Conservation (phyloP, 1,140 invertebrate species). For the Saxidomus purpurata region DNA sequence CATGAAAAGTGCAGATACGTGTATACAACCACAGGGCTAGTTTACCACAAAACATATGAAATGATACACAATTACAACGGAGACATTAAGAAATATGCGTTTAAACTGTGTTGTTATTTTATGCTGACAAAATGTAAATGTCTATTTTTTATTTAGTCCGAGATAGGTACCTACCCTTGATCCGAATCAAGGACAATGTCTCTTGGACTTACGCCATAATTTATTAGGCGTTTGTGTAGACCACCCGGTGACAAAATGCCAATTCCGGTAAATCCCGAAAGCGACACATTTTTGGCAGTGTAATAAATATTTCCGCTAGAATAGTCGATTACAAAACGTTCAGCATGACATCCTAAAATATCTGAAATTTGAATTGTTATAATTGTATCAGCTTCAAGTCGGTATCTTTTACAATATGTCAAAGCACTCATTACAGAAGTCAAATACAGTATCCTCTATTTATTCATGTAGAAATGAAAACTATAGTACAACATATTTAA, state of each 20-base stretch:
- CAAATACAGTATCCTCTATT: too few species aligned
- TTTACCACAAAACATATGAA: too few species aligned
- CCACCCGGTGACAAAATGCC: conserved; percentile 27
- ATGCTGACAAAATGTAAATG: background rate
- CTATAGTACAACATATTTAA: too few species aligned
- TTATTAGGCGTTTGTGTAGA: background rate
- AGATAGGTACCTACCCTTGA: conserved; percentile 19
- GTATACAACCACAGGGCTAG: too few species aligned
- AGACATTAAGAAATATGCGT: background rate
- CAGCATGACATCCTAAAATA: background rate
- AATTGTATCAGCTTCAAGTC: too few species aligned
- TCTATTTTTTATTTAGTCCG: too few species aligned
- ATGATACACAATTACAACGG: background rate
- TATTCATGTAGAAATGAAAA: too few species aligned
- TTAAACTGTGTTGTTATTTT: background rate
- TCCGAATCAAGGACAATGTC: conserved; percentile 28
- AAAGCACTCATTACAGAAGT: too few species aligned
- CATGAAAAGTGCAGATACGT: too few species aligned
- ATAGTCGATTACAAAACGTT: conserved; percentile 41
- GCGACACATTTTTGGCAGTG: background rate
- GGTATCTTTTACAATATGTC: too few species aligned
- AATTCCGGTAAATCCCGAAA: background rate
- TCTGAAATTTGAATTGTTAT: conserved; percentile 3
- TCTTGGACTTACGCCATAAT: background rate
- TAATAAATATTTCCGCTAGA: conserved; percentile 37